Evolutionary conservation across 2,113 vertebrate genomes (phyloP).

Genomic region (Pterophyllum scalare): DNA sequence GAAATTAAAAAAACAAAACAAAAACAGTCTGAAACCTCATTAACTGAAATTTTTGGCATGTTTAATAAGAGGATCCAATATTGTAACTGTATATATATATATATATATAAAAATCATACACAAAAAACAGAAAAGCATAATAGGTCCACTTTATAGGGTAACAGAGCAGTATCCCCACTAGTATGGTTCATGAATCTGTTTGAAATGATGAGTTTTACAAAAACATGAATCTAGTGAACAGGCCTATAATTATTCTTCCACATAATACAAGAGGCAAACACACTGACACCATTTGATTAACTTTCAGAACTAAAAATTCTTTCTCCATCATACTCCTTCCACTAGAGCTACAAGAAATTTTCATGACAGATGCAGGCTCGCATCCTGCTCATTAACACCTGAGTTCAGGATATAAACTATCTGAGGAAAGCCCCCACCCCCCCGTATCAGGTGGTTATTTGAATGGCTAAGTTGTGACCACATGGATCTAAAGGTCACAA

Average conservation of each 20-base stretch:
- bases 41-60: neutral
- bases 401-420: slow-evolving; percentile 17
- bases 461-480: neutral
- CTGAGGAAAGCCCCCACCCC: neutral
- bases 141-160: neutral
- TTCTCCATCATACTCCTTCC: neutral
- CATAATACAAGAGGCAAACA: neutral
- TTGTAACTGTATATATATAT: neutral
- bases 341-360: neutral
- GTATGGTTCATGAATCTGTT: neutral
- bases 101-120: no score
- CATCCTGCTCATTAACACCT: slow-evolving; percentile 28
- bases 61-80: neutral
- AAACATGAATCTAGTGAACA: neutral
- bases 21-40: fast-evolving
- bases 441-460: neutral
- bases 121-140: neutral
- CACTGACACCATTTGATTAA: neutral
- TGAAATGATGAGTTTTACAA: neutral
- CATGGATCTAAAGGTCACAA: neutral
- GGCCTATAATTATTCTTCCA: neutral
- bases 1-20: neutral
- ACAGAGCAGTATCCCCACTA: neutral
- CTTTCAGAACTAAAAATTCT: neutral
- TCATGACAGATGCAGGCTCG: slow-evolving; percentile 7